Evolutionary conservation across 2,888 invertebrate species (phyloP).

Genomic region (Cartodere bifasciata): DNA sequence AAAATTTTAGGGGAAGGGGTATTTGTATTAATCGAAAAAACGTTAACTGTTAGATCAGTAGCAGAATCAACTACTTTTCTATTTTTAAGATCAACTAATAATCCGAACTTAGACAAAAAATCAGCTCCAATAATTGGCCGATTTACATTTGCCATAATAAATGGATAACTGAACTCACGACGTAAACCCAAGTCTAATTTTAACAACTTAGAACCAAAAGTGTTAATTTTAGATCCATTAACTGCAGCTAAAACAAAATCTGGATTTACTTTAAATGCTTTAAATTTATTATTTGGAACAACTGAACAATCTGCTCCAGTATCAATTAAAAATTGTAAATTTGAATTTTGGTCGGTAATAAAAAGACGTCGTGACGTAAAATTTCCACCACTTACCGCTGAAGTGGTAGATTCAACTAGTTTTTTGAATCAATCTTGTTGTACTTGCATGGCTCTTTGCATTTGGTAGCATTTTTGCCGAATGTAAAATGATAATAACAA

Average conservation of each 20-base stretch:
- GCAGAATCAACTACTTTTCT: conserved; percentile 3
- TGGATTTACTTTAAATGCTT: neutral
- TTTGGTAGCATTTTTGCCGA: conserved; percentile 2
- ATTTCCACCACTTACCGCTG: no score
- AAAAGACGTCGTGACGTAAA: conserved; percentile 2
- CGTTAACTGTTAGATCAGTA: neutral
- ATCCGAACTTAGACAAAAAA: conserved; percentile 20
- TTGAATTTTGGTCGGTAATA: conserved; percentile 3
- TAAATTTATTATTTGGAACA: conserved; percentile 1
- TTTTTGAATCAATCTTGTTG: no score
- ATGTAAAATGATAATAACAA: conserved; percentile 4
- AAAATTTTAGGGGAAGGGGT: neutral
- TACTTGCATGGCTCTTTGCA: conserved; percentile 4
- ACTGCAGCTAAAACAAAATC: conserved; percentile 1
- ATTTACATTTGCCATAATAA: conserved; percentile 24
- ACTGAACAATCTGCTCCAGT: neutral
- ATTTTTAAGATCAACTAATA: conserved; percentile 21
- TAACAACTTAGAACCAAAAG: neutral
- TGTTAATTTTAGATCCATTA: neutral
- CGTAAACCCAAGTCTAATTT: conserved; percentile 19
- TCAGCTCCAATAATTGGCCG: conserved; percentile 26
- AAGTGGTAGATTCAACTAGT: no score
- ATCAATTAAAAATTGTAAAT: neutral
- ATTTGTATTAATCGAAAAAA: neutral
- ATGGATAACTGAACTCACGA: conserved; percentile 21